Evolutionary conservation across 1,140 invertebrate genomes (phyloP).

Genomic region (Drosophila sechellia): DNA sequence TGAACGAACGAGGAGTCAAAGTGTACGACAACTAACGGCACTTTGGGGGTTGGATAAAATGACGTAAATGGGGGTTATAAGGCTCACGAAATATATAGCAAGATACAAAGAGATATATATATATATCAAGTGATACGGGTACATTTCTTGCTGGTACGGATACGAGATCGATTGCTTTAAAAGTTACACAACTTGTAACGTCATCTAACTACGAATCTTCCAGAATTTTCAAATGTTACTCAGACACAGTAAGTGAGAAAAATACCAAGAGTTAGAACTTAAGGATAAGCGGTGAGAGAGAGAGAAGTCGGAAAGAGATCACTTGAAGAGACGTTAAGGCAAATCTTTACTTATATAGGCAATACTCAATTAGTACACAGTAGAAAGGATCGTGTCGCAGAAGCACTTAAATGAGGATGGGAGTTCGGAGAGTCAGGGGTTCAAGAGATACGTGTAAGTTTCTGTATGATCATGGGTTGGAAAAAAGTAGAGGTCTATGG

Average conservation of each 20-base stretch:
- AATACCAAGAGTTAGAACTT: conserved; percentile 34
- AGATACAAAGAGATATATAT: conserved; percentile 10
- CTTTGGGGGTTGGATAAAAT: conserved; percentile 19
- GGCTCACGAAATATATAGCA: conserved; percentile 22
- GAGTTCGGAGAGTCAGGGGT: conserved; percentile 6
- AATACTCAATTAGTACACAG: conserved; percentile 52
- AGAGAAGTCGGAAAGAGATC: conserved; percentile 32
- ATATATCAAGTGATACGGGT: conserved; percentile 42
- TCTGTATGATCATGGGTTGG: conserved; percentile 31
- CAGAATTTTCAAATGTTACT: conserved; percentile 50
- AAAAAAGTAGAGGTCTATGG: background rate
- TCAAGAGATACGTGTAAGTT: conserved; percentile 40
- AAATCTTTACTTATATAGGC: conserved; percentile 51
- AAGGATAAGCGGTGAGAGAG: conserved; percentile 20
- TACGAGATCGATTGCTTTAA: conserved; percentile 53
- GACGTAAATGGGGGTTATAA: conserved; percentile 9
- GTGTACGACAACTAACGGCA: conserved; percentile 54
- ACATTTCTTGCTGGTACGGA: conserved; percentile 42
- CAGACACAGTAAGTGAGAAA: conserved; percentile 43
- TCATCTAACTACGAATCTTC: conserved; percentile 48
- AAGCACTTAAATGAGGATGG: conserved; percentile 25
- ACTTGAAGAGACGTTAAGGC: conserved; percentile 42
- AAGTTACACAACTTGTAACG: conserved; percentile 50
- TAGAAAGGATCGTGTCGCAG: conserved; percentile 36
- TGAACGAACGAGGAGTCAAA: conserved; percentile 49